Base-by-base conservation (phyloP, 2,888 invertebrate species). In the Noctua fimbriata region DNA sequence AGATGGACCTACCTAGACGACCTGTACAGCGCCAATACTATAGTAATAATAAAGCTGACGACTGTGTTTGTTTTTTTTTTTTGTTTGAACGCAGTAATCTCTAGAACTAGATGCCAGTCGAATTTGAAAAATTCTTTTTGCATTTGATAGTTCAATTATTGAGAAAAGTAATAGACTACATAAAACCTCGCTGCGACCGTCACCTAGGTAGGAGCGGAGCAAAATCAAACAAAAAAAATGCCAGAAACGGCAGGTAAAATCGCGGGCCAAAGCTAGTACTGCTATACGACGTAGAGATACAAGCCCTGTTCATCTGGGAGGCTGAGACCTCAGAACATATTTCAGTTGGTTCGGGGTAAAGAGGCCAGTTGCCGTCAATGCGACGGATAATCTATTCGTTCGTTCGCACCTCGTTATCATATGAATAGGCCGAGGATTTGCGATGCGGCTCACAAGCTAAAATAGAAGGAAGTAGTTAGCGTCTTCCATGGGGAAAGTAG, bases 391-490 rank as follows among this genome's bases (percentile, higher is more conserved):
- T 83, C 80, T 87, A 89, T 90, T 85, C 83, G 65, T 60, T 49
- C 74, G 83, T 87, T 85, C 88, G 85, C 78, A 41, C 83, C 82
- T 92, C 89, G 90, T 92, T 92, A 92, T 88, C 90, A 92, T 89
- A 81, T 88, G 89, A 90, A 90, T 89, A 84, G 87, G 73, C 79
- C 76, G 73, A 86, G 88, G 86, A 91, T 91, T 92, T 92, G 91
- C 92, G 88, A 91, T 87, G 87, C 89, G 63, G 65, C 85, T 85
- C 88, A 78, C 88, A 82, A 77, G 47, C 79, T 90, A 76, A 89
- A 92, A 89, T 89, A 88, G 88, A 86, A 88, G 88, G 90, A 90
- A 90, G 89, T 90, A 89, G 90, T 92, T 89, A 91, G 90, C 74
- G 88, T 82, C 82, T 83, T 89, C 83, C 83, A 84, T 83, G 87